Conservation (phyloP, 2,888 invertebrate species). For the Piscicola geometra region DNA sequence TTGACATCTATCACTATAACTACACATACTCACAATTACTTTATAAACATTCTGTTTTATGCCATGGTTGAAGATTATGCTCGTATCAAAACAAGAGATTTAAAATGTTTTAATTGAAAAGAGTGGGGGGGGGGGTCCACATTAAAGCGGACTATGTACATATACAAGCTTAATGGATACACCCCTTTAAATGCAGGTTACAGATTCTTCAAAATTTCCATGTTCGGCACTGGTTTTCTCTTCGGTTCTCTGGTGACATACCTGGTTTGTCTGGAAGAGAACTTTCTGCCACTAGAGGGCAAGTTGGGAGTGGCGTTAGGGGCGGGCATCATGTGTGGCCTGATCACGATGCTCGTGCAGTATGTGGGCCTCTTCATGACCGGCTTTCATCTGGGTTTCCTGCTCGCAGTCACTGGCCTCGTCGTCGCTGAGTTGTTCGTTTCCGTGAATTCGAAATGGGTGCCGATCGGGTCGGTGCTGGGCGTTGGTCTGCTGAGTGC, state of each 20-base stretch:
- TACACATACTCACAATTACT: no score
- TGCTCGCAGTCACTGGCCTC: constrained; percentile 51
- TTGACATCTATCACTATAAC: no score
- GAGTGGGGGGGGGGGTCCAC: no score
- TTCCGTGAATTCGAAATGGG: constrained; percentile 65
- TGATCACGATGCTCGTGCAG: constrained; percentile 75
- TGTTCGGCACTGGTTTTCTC: constrained; percentile 81
- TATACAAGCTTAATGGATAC: background rate
- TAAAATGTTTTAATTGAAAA: no score
- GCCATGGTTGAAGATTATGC: no score
- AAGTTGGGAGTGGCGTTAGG: constrained; percentile 69
- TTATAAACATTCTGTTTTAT: no score
- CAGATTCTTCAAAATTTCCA: constrained; percentile 78
- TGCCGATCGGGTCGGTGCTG: constrained; percentile 67
- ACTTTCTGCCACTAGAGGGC: constrained; percentile 67
- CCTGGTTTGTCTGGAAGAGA: constrained; percentile 73
- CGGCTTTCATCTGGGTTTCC: constrained; percentile 71
- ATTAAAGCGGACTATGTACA: no score
- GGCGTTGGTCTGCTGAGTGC: constrained; percentile 68
- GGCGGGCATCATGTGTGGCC: constrained; percentile 71
- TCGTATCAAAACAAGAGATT: no score
- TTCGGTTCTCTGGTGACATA: constrained; percentile 77
- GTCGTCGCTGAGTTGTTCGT: constrained; percentile 61
- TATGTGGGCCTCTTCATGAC: constrained; percentile 77
- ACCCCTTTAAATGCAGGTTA: constrained; percentile 64